These are phyloP conservation scores for Zenarchopterus dispar DNA, from an alignment of 2,797 vertebrate genomes.

Conservation along the genomic window DNA sequence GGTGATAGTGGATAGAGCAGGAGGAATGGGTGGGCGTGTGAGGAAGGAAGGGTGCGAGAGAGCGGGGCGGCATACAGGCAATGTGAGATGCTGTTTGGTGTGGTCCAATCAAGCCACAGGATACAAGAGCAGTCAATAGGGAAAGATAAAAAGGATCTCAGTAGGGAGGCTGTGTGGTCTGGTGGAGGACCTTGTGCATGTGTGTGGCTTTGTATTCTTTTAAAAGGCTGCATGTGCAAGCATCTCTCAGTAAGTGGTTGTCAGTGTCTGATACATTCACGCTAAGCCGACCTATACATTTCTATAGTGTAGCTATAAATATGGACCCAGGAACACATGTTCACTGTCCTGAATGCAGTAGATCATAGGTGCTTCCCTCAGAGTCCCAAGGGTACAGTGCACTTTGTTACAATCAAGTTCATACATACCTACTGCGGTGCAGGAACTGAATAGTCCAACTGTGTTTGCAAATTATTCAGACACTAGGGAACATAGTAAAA, in stretches of 20 bases:
- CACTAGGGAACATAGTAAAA: slow-evolving; percentile 26
- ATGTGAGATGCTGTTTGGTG: slow-evolving; percentile 70
- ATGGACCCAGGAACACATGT: slow-evolving; percentile 47
- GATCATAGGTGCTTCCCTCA: slow-evolving; percentile 54
- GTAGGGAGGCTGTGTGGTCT: slow-evolving; percentile 71
- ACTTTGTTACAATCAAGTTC: slow-evolving; percentile 63
- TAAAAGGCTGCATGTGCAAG: slow-evolving; percentile 26
- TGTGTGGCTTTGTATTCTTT: slow-evolving; percentile 43
- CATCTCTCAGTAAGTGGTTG: slow-evolving; percentile 44
- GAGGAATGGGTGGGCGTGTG: slow-evolving; percentile 30
- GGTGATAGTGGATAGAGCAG: slow-evolving; percentile 53
- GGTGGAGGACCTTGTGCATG: slow-evolving; percentile 44
- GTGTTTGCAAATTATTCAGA: slow-evolving; percentile 55
- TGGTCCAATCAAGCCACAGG: slow-evolving; percentile 79
- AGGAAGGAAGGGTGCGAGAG: slow-evolving; percentile 19
- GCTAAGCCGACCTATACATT: slow-evolving; percentile 43
- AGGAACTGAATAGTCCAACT: too few species aligned
- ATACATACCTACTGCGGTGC: slow-evolving; percentile 31
- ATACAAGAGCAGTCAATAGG: slow-evolving; percentile 77
- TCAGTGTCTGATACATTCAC: slow-evolving; percentile 44
- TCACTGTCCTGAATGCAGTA: slow-evolving; percentile 27
- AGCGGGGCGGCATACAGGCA: slow-evolving; percentile 45
- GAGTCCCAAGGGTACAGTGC: slow-evolving; percentile 54
- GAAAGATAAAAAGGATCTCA: slow-evolving; percentile 77
- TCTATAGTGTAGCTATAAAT: slow-evolving; percentile 35